Base-by-base conservation (phyloP, 2,888 invertebrate species). In the Herminia tarsipennalis region DNA sequence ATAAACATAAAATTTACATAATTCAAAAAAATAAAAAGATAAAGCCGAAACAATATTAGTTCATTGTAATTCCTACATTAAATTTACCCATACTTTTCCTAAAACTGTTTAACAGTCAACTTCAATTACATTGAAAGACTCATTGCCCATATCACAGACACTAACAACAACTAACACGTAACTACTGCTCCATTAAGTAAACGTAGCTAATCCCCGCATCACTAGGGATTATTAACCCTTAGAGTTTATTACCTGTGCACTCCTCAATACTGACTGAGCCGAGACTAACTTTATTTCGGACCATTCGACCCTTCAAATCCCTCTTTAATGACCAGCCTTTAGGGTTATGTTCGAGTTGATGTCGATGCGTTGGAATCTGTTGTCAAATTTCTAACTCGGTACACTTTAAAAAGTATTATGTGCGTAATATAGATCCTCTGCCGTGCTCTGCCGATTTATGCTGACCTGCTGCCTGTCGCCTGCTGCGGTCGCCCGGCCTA, bases 301-400 rank as follows among this genome's bases (percentile, higher is more conserved):
- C 81, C 76, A 74, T 70, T 80, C 86, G 85, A 88, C 88, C 89
- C 88, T 84, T 87, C 80, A 88, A 89, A 89, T 89, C 89, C 88
- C 78, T 74, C 78, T 88, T 89, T 89, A 89, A 89, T 89, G 88
- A 89, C 88, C 83, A 76, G 73, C 75, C 77, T 80, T 76, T 74
- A 57, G 49, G 16, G 47, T 5, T 22, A 20, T 20, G 27, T 12
- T 78, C 56, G 4, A 14, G 60, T 72, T 76, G 17, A 37, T 50
- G 77, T 50, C 9, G 3, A 1, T 21, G 56, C 1, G 46, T 73
- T 74, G 5, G 56, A 56, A 5, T 35, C 20, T 48, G n/a, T n/a
- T n/a, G n/a, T n/a, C n/a, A n/a, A n/a, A n/a, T n/a, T n/a, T n/a
- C n/a, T n/a, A n/a, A n/a, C n/a, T n/a, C n/a, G n/a, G n/a, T n/a